Evolutionary conservation across 2,113 vertebrate genomes (phyloP).

Genomic region (Mus pahari): DNA sequence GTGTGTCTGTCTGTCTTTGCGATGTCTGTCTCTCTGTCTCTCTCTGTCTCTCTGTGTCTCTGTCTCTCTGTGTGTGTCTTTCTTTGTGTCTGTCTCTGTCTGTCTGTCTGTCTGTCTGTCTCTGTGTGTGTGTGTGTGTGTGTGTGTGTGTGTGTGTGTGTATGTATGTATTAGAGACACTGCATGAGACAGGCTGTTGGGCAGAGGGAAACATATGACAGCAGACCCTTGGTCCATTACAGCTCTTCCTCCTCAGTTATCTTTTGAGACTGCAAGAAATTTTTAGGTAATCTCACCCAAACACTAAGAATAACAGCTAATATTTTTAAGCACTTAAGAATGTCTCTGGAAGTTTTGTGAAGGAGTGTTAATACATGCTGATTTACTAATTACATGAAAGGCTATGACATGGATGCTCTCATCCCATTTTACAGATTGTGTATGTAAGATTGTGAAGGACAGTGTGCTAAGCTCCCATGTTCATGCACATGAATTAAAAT

Average conservation of each 20-base stretch:
- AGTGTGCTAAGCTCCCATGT: background rate
- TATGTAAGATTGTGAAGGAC: background rate
- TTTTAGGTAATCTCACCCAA: slow-evolving; percentile 38
- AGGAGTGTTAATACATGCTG: background rate
- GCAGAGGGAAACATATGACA: background rate
- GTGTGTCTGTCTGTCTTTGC: background rate
- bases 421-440: slow-evolving; percentile 28
- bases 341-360: slow-evolving; percentile 34
- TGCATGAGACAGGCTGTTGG: background rate
- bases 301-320: slow-evolving; percentile 11
- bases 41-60: background rate
- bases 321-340: slow-evolving; percentile 48
- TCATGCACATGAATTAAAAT: slow-evolving; percentile 38
- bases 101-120: background rate
- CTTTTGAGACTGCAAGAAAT: background rate
- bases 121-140: background rate
- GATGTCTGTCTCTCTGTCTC: background rate
- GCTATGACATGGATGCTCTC: background rate
- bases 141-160: no score
- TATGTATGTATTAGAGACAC: background rate
- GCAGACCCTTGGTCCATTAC: background rate
- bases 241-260: background rate
- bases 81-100: background rate
- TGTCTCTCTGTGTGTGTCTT: background rate
- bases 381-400: background rate